Evolutionary conservation across 2,113 vertebrate genomes (phyloP).

Genomic region (Eptesicus fuscus): DNA sequence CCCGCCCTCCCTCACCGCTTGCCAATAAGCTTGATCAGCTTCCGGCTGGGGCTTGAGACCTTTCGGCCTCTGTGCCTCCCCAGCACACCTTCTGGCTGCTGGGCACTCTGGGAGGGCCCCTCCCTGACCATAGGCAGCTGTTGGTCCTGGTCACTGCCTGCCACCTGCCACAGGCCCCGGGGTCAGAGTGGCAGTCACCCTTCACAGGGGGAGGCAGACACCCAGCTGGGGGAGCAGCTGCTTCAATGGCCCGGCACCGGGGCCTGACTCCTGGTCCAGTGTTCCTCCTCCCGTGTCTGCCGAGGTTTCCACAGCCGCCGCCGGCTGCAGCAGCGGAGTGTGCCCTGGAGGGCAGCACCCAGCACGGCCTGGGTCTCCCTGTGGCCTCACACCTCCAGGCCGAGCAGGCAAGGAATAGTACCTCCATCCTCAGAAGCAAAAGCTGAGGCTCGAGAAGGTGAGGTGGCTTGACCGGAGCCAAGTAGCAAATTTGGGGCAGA

Average conservation of each 20-base stretch:
- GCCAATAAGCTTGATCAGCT: conserved; percentile 33
- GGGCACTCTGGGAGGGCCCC: background rate
- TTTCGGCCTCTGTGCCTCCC: background rate
- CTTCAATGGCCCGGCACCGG: background rate
- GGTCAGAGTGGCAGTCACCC: background rate
- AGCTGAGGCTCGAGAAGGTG: background rate
- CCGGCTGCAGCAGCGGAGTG: background rate
- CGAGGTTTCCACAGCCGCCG: fast-evolving
- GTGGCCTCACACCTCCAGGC: background rate
- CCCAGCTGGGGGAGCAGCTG: background rate
- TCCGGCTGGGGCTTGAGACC: background rate
- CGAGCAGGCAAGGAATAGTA: background rate
- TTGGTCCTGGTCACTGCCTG: background rate
- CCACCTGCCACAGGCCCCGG: background rate
- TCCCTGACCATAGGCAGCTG: background rate
- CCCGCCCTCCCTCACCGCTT: background rate
- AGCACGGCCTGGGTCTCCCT: fast-evolving
- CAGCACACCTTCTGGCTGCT: background rate
- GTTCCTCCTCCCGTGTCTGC: fast-evolving
- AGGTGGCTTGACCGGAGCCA: background rate
- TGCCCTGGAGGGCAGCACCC: background rate
- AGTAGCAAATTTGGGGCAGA: background rate
- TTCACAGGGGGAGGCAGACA: background rate
- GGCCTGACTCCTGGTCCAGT: fast-evolving
- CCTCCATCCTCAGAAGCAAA: background rate